Evolutionary conservation across 2,888 invertebrate genomes (phyloP).

Genomic region (Lysandra bellargus): DNA sequence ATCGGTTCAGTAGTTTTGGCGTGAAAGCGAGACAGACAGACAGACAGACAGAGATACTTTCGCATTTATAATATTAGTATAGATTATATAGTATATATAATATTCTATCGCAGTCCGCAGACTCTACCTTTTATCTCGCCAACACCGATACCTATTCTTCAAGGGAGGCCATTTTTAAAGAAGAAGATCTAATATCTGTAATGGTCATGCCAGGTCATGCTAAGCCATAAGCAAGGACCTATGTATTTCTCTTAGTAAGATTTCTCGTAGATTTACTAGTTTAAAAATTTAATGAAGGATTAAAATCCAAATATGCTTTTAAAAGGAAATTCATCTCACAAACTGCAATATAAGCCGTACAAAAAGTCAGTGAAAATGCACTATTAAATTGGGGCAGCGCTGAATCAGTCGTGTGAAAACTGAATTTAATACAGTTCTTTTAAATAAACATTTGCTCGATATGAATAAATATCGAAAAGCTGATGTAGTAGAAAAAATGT

Average conservation of each 20-base stretch:
- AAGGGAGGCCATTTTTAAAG: too few relatives aligned
- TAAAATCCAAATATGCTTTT: neutral
- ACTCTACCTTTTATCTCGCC: too few relatives aligned
- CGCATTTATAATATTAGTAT: too few relatives aligned
- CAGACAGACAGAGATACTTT: too few relatives aligned
- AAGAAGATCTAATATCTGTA: too few relatives aligned
- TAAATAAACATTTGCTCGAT: conserved; percentile 12
- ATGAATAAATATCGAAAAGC: conserved; percentile 1
- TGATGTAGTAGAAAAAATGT: neutral
- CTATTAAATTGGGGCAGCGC: conserved; percentile 1
- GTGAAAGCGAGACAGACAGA: too few relatives aligned
- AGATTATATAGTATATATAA: too few relatives aligned
- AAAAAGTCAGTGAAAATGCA: conserved; percentile 15
- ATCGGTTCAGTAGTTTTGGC: too few relatives aligned
- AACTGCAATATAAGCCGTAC: neutral
- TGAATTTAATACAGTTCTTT: conserved; percentile 2
- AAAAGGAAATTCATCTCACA: conserved; percentile 7
- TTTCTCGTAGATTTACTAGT: neutral
- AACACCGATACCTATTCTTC: too few relatives aligned
- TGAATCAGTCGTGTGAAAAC: conserved; percentile 2
- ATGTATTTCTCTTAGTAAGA: neutral
- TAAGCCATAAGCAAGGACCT: too few relatives aligned
- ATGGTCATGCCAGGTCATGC: too few relatives aligned
- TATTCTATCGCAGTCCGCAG: too few relatives aligned
- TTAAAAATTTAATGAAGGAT: neutral